phyloP scores from a whole-genome alignment of 2,888 invertebrate species.

The Mesorhabditis belari region DNA sequence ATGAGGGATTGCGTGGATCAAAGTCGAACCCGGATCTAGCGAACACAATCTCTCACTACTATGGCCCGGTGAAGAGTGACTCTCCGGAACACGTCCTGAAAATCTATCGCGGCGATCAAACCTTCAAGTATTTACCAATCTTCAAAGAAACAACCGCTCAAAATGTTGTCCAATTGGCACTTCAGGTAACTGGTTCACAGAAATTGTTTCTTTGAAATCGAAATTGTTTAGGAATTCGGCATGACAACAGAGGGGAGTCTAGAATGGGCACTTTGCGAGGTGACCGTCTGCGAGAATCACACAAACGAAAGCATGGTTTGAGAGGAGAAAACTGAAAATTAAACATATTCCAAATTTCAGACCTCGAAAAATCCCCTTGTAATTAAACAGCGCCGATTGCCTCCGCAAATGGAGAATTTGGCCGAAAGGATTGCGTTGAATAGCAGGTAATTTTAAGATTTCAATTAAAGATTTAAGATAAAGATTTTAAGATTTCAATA shows the following conservation, averaged over 20 bases:
- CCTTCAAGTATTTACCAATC: conserved; percentile 90
- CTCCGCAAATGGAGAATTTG: conserved; percentile 86
- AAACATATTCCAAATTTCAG: no score
- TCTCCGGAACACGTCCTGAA: conserved; percentile 95
- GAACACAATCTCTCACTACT: conserved; percentile 37
- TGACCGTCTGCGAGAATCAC: conserved; percentile 76
- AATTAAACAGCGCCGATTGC: conserved; percentile 87
- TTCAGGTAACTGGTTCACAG: conserved; percentile 60
- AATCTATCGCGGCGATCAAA: conserved; percentile 69
- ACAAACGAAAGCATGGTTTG: not conserved
- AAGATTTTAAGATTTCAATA: not conserved
- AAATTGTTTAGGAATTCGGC: conserved; percentile 55
- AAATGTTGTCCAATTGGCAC: conserved; percentile 86
- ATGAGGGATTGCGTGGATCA: conserved; percentile 44
- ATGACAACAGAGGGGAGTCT: conserved; percentile 40
- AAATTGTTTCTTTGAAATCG: not conserved
- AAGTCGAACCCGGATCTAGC: conserved; percentile 55
- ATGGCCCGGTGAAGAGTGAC: conserved; percentile 33
- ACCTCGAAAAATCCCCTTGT: conserved; percentile 57
- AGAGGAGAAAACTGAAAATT: not conserved
- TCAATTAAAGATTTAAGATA: conserved; percentile 51
- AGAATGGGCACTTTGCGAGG: conserved; percentile 85
- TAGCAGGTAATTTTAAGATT: conserved; percentile 50
- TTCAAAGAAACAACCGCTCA: conserved; percentile 73
- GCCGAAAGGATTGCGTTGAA: conserved; percentile 82